A percentile compares a stretch with the other conserved stretches of the same genome.
Conservation (phyloP, 2,888 invertebrate genomes). For the Brachyptera risi region DNA sequence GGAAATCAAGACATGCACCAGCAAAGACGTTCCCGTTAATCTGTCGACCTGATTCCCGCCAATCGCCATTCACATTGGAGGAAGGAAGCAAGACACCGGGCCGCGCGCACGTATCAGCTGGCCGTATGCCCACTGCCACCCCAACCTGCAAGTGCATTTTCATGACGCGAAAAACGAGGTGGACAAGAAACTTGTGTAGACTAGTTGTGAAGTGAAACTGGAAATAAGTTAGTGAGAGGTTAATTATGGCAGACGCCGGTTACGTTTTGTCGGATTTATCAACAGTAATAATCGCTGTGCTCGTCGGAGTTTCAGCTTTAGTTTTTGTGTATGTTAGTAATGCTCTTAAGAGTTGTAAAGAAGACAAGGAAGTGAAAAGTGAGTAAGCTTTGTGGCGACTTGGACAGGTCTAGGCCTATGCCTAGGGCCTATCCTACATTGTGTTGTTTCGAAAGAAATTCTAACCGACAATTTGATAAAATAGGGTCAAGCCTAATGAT, state of each 20-base stretch:
- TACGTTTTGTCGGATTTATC: conserved; percentile 28
- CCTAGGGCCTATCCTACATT: no score
- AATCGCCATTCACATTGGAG: conserved; percentile 6
- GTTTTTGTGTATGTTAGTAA: conserved; percentile 32
- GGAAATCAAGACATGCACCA: conserved; percentile 10
- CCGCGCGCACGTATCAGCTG: conserved; percentile 17
- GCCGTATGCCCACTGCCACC: conserved; percentile 9
- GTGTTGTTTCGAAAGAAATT: no score
- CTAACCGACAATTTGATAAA: no score
- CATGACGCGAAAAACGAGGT: no score
- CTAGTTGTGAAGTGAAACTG: not conserved
- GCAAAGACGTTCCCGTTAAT: conserved; percentile 10
- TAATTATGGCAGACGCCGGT: conserved; percentile 31
- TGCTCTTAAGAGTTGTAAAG: conserved; percentile 29
- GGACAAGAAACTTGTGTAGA: no score
- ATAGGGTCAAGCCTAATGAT: no score
- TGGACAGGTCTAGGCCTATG: not conserved
- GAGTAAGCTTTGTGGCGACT: conserved; percentile 27
- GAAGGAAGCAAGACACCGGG: conserved; percentile 9
- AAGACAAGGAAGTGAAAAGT: conserved; percentile 32
- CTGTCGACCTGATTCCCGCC: conserved; percentile 15
- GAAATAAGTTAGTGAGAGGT: not conserved
- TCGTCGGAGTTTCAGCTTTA: conserved; percentile 33
- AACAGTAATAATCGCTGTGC: conserved; percentile 31
- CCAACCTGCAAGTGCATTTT: conserved; percentile 10